Conservation (phyloP, 2,797 vertebrate species). For the Gymnothorax reevesii region DNA sequence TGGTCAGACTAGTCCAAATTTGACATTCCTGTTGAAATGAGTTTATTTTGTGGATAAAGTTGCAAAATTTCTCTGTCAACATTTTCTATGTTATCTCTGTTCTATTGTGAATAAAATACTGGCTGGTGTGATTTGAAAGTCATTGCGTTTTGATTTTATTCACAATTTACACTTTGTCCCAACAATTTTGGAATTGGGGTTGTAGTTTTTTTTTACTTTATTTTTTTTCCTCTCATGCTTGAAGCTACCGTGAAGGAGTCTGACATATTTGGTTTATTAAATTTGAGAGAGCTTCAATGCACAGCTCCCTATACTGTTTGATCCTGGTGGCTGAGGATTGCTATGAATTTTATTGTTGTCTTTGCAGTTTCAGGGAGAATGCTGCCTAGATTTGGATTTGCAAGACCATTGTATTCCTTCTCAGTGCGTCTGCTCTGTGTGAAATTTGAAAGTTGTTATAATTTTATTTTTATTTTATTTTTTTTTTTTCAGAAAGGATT, state of each 20-base stretch:
- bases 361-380: conserved; percentile 10
- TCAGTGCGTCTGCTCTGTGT: not conserved
- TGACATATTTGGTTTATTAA: not conserved
- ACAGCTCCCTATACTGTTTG: not conserved
- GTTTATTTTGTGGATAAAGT: too few relatives aligned
- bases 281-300: not conserved
- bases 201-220: too few relatives aligned
- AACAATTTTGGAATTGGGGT: too few relatives aligned
- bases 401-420: not conserved
- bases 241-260: not conserved
- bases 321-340: not conserved
- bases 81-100: too few relatives aligned
- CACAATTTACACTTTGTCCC: too few relatives aligned
- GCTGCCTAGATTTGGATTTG: not conserved
- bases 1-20: too few relatives aligned
- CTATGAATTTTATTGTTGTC: not conserved
- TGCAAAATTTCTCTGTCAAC: too few relatives aligned
- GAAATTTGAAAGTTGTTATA: not conserved
- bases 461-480: too few relatives aligned
- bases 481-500: not conserved
- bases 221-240: not conserved
- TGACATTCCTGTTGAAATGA: too few relatives aligned
- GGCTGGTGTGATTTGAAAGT: too few relatives aligned
- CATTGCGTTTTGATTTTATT: too few relatives aligned
- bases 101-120: too few relatives aligned